Evolutionary conservation across 2,113 vertebrate genomes (phyloP), one percentile per base, ranked within the genome.

Genomic region (Parotia lawesii): DNA sequence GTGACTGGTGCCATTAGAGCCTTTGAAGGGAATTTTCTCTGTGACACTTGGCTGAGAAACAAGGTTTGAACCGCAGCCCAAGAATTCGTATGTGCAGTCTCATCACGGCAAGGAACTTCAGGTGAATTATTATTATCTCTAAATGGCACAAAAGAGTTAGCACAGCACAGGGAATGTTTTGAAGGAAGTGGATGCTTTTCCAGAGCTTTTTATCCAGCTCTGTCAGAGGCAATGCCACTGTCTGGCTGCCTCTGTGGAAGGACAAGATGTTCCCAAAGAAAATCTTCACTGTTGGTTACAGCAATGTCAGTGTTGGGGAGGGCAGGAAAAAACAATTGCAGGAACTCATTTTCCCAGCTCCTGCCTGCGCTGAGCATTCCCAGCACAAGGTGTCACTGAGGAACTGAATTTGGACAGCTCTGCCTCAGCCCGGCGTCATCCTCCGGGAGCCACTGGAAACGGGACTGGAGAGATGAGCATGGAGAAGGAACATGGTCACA

Each of bases 41-140:
- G 22, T 21, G 40, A 20, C 22, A 72, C 4, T 10, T n/a, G 38
- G n/a, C 31, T 58, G 67, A 86, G 69, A 66, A 79, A 56, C 0
- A 21, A 90, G 19, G 64, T 44, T 72, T 33, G 42, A 72, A 35
- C 44, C 18, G 40, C 50, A 65, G 67, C 60, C 54, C 33, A 23
- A 70, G 42, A 27, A 28, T 42, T 44, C 12, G 2, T 3, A 0
- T 16, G 54, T 3, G 1, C 33, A 64, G 10, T 37, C 72, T 65
- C 4, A 0, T 69, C 4, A 2, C 0, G 0, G 44, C 3, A 2
- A 61, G 9, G 35, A 48, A 35, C n/a, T 57, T 40, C 3, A 6
- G 12, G 50, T 61, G 40, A 64, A 42, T 72, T 48, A 21, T 37
- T 86, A 45, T 56, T 75, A 3, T 2, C 57, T 56, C 19, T 56